These are phyloP conservation scores for Ips nitidus DNA, from an alignment of 1,140 invertebrate species.

Conservation along the genomic window DNA sequence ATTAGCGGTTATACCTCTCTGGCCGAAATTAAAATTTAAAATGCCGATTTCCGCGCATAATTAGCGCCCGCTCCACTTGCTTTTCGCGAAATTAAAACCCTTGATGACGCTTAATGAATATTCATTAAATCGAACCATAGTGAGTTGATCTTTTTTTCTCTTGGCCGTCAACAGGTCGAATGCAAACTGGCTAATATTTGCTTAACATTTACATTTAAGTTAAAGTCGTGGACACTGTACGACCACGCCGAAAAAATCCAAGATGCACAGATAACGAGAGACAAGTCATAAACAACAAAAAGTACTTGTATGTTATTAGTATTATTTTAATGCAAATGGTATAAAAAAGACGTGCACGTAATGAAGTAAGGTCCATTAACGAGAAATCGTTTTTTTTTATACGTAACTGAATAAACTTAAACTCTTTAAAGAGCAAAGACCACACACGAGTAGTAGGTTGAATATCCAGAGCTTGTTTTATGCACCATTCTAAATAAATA, in stretches of 20 bases:
- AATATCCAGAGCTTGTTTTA: conserved; percentile 12
- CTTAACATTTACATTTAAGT: conserved; percentile 23
- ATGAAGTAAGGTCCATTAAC: too few species aligned
- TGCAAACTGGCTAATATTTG: conserved; percentile 9
- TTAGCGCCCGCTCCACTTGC: conserved; percentile 28
- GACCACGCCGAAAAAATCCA: too few species aligned
- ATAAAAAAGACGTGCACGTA: too few species aligned
- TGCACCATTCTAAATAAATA: conserved; percentile 24
- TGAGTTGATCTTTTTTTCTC: conserved; percentile 17
- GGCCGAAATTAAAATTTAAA: conserved; percentile 32
- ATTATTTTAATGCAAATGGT: too few species aligned
- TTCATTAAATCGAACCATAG: conserved; percentile 33
- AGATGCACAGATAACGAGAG: too few species aligned
- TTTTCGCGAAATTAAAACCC: conserved; percentile 33
- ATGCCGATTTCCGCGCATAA: conserved; percentile 33
- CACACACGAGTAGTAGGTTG: conserved; percentile 18
- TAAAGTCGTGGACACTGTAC: background rate
- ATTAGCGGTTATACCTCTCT: conserved; percentile 19
- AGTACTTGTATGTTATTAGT: too few species aligned
- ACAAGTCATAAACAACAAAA: too few species aligned
- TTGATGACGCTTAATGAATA: conserved; percentile 31
- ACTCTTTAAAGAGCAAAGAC: conserved; percentile 8
- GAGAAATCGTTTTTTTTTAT: background rate
- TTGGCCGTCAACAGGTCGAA: conserved; percentile 27
- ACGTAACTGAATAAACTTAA: conserved; percentile 8